These are phyloP conservation scores for Mesocentrotus franciscanus DNA, from an alignment of 53 echinoderm and acorn worm species.

Conservation along the genomic window DNA sequence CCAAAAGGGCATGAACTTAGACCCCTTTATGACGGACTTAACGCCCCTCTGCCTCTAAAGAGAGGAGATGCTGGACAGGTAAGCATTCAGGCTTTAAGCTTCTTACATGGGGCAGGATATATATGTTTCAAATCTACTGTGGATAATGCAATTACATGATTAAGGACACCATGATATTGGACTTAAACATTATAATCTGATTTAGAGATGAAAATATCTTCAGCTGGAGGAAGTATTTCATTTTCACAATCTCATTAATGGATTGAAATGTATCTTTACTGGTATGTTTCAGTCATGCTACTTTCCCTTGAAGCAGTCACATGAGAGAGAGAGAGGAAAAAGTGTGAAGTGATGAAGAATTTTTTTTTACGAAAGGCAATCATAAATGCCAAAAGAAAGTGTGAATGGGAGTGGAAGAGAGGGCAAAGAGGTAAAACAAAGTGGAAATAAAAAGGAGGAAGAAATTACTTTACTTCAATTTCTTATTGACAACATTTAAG, in stretches of 20 bases:
- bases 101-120: background rate
- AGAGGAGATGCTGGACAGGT: background rate
- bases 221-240: background rate
- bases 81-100: background rate
- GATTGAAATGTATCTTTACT: background rate
- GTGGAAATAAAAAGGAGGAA: background rate
- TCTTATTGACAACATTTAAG: background rate
- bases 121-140: background rate
- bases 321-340: background rate
- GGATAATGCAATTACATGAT: slow-evolving; percentile 13
- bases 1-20: background rate
- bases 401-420: background rate
- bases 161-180: background rate
- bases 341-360: no score
- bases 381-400: background rate
- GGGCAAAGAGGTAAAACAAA: background rate
- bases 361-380: background rate
- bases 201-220: background rate
- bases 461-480: background rate
- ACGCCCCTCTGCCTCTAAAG: background rate
- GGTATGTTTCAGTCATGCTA: background rate
- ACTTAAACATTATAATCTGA: background rate
- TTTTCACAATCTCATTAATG: background rate
- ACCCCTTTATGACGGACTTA: background rate
- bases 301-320: background rate